Evolutionary conservation across 37 sponge, comb jelly and placozoan genomes (phyloP).

Genomic region (Cladorhizidae sp.): DNA sequence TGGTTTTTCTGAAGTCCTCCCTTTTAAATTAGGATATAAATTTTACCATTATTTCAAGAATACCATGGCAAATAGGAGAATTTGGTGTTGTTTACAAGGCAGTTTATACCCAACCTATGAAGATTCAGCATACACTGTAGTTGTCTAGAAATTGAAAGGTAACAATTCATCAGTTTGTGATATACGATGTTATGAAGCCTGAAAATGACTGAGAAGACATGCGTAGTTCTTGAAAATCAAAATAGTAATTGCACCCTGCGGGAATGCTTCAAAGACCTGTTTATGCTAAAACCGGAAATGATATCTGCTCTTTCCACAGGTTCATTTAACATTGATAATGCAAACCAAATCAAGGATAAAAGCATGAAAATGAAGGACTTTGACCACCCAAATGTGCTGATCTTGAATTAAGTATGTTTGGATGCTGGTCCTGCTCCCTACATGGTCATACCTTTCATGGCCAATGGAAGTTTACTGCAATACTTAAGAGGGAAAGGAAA

Average conservation of each 20-base stretch:
- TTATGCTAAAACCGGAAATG: no score
- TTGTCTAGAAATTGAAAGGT: conserved; percentile 40
- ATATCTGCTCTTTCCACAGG: conserved; percentile 6
- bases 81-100: conserved; percentile 51
- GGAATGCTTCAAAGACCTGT: no score
- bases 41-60: no score
- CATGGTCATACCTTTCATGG: conserved; percentile 36
- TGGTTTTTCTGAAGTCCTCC: no score
- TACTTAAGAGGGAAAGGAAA: conserved; percentile 21
- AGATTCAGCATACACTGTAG: conserved; percentile 5
- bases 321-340: conserved; percentile 1
- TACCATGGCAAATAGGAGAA: conserved; percentile 39
- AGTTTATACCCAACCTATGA: conserved; percentile 7
- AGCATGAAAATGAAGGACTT: conserved; percentile 41
- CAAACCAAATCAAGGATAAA: conserved; percentile 18
- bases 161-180: not conserved
- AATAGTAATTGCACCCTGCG: no score
- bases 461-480: conserved; percentile 32
- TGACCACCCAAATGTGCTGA: conserved; percentile 40
- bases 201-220: not conserved
- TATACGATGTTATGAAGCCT: not conserved
- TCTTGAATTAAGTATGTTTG: conserved; percentile 30
- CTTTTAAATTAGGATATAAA: no score
- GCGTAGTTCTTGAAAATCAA: not conserved
- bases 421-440: conserved; percentile 47